Percentiles rank a stretch among this genome's conserved stretches.
Evolutionary conservation across 2,797 vertebrate genomes (phyloP).

Genomic region (Chloroceryle amazona): DNA sequence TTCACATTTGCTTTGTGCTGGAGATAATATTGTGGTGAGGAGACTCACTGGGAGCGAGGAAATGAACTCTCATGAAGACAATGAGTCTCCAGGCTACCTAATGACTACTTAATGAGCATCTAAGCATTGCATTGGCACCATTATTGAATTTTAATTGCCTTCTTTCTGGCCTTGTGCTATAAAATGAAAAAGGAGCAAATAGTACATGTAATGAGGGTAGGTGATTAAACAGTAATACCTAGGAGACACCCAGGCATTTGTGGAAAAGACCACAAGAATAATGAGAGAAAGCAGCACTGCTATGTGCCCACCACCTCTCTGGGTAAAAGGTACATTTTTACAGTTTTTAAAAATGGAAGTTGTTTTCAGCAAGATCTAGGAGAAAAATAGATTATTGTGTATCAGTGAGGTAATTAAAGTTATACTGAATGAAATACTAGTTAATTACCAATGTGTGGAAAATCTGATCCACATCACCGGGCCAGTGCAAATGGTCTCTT

Average conservation of each 20-base stretch:
- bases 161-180: slow-evolving; percentile 28
- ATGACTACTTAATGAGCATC: slow-evolving; percentile 70
- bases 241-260: neutral
- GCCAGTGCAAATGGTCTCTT: neutral
- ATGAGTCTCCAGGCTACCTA: slow-evolving; percentile 55
- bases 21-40: neutral
- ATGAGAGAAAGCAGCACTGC: neutral
- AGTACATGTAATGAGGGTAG: slow-evolving; percentile 12
- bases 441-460: neutral
- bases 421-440: neutral
- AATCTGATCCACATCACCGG: neutral
- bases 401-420: neutral
- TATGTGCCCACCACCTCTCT: neutral
- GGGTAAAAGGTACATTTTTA: neutral
- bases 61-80: neutral
- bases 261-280: neutral
- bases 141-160: slow-evolving; percentile 73
- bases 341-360: neutral
- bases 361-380: neutral
- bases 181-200: slow-evolving; percentile 43
- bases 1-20: accelerated
- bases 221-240: slow-evolving; percentile 47
- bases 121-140: slow-evolving; percentile 2
- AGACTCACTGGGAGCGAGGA: neutral
- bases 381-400: neutral